Base-by-base conservation (phyloP, 2,113 vertebrate genomes). In the Mormyrus lacerda region DNA sequence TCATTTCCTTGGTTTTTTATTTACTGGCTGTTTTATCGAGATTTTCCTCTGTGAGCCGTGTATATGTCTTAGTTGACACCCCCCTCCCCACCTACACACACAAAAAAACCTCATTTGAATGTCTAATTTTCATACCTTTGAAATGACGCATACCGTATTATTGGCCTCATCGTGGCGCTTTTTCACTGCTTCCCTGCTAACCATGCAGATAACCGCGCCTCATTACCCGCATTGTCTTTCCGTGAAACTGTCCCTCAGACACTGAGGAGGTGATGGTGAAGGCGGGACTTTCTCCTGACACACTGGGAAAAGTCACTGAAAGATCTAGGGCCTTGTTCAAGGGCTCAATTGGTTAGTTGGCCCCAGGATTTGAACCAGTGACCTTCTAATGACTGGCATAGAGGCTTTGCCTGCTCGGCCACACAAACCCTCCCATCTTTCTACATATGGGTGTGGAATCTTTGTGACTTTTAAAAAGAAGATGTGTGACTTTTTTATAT, bases 111-210 rank as follows among this genome's bases (percentile, higher is more conserved):
- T 47, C 73, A 79, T 79, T 84, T n/a, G 44, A 45, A 47, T 84
- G 17, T 84, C 24, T 84, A 84, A 84, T 84, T 84, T 44, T 47
- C 82, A 84, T 84, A 84, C 82, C 82, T 84, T 84, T 84, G 82
- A 84, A 45, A 84, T 45, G 82, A 84, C 15, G 42, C 82, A 84
- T 9, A 3, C 44, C 39, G 0, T n/a, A 45, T 84, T 24, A 47
- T 47, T 45, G 5, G 6, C 21, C 10, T 47, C n/a, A 84, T 47
- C 21, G 24, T 21, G 3, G 39, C 24, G 3, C 82, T 84, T 47
- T 44, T 84, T 27, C 39, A 44, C 82, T 24, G 82, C n/a, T 84
- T 21, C 82, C 82, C 21, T 19, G 21, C 21, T 45, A 84, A 45
- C 24, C 19, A 3, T 13, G 35, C 35, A 47, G 82, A 84, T 84